Evolutionary conservation across 1,140 invertebrate genomes (phyloP), one percentile per base, ranked within the genome.

Genomic region (Lasaia peninsularis): DNA sequence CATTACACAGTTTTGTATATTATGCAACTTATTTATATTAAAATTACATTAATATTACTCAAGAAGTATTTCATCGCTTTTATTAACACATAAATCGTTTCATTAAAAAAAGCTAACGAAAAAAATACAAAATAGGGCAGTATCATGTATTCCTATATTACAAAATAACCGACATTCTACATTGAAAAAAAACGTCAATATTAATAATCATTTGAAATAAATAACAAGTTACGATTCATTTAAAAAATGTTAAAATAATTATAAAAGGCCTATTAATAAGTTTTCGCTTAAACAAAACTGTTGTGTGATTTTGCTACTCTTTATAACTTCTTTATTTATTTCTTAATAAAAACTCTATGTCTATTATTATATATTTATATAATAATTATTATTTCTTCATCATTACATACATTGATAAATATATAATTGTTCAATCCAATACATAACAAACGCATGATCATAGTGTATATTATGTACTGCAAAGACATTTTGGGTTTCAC

Each of bases 121-220:
- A 76, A 24, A 72, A 70, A 69, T 72, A 77, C 71, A 77, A 77
- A 75, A 71, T 69, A 75, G 77, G 85, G 85, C 82, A 86, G 82
- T 85, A 85, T 85, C 73, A 56, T 71, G 65, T 83, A 80, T 73
- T 67, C 69, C 73, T 83, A 85, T 78, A 73, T 83, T 85, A 86
- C 82, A 86, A 86, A 73, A 78, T 82, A 87, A 78, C 64, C 69
- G 65, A 80, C 65, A 70, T 73, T 72, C 79, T 83, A 87, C 73
- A 77, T 70, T 75, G 76, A 79, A 71, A 80, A 76, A 84, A 85
- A 86, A 86, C 82, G 83, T 83, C 80, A 81, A 80, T 84, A 85
- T 80, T 88, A 83, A 82, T 86, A 87, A 86, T 86, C 83, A 85
- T 88, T 88, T 88, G 78, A 86, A 88, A 88, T 88, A 88, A 88